These are phyloP conservation scores for Cebus imitator DNA, from an alignment of 2,113 vertebrate genomes.

Conservation along the genomic window DNA sequence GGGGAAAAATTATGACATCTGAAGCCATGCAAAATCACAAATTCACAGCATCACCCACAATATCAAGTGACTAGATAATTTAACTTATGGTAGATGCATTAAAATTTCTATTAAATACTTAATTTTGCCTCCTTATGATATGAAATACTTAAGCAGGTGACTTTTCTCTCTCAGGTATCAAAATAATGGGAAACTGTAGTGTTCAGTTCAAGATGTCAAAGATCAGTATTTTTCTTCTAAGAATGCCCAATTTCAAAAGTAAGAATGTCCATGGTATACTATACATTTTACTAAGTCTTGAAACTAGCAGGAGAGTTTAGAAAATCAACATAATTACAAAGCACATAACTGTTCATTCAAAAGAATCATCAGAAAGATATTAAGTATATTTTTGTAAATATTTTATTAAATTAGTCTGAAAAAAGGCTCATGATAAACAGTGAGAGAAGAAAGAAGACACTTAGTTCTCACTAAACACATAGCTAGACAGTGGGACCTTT, in stretches of 20 bases:
- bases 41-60: slow-evolving; percentile 54
- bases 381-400: not conserved
- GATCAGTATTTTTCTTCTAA: not conserved
- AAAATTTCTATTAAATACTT: slow-evolving; percentile 32
- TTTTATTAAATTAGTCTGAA: slow-evolving; percentile 9
- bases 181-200: not conserved
- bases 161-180: not conserved
- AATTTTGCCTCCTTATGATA: not conserved
- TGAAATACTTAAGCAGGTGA: not conserved
- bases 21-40: slow-evolving; percentile 77
- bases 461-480: not conserved
- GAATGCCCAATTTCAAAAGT: not conserved
- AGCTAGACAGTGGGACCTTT: not conserved
- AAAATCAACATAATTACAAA: not conserved
- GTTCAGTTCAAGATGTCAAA: not conserved
- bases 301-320: not conserved
- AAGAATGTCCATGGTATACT: not conserved
- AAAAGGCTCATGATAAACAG: not conserved
- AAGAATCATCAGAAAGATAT: not conserved
- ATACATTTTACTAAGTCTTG: not conserved
- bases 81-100: slow-evolving; percentile 41
- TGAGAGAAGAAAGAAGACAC: slow-evolving; percentile 23
- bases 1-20: slow-evolving; percentile 79
- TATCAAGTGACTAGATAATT: slow-evolving; percentile 37
- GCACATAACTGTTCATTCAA: not conserved